These are phyloP conservation scores for Paramormyrops kingsleyae DNA, from an alignment of 2,113 vertebrate genomes.

Conservation along the genomic window DNA sequence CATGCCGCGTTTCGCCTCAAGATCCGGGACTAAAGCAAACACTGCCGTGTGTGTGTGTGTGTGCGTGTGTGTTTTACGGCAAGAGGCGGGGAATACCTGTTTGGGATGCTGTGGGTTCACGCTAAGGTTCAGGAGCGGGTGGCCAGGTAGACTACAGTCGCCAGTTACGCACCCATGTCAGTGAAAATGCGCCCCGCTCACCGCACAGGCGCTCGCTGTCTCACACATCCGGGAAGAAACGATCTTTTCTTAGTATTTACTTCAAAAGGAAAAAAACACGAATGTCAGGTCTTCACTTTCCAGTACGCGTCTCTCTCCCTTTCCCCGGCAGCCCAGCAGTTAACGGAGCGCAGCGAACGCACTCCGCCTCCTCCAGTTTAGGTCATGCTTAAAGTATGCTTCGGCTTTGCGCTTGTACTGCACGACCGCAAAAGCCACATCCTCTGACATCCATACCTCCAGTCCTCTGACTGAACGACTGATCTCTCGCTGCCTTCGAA, in stretches of 20 bases:
- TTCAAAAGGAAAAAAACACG: background rate
- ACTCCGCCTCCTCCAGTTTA: background rate
- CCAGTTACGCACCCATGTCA: background rate
- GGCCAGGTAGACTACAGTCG: background rate
- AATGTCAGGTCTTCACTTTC: background rate
- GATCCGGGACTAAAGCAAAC: background rate
- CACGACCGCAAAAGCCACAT: background rate
- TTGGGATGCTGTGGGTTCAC: constrained; percentile 1
- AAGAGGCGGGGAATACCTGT: constrained; percentile 9
- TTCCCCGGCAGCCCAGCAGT: background rate
- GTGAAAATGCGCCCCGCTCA: background rate
- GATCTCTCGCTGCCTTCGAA: background rate
- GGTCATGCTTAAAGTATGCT: constrained; percentile 10
- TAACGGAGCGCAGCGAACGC: background rate
- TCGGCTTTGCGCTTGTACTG: background rate
- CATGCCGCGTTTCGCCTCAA: background rate
- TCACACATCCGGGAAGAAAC: background rate
- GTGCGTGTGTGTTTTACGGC: background rate
- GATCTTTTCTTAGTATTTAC: background rate
- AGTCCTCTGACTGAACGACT: background rate
- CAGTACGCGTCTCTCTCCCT: background rate
- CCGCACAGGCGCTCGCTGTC: background rate
- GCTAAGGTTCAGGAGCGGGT: background rate
- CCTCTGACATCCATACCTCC: constrained; percentile 5
- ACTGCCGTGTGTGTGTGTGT: background rate